Percentiles rank a stretch among this genome's conserved stretches.
phyloP scores from a whole-genome alignment of 2,797 vertebrate genomes.

The Sebastes miniatus region DNA sequence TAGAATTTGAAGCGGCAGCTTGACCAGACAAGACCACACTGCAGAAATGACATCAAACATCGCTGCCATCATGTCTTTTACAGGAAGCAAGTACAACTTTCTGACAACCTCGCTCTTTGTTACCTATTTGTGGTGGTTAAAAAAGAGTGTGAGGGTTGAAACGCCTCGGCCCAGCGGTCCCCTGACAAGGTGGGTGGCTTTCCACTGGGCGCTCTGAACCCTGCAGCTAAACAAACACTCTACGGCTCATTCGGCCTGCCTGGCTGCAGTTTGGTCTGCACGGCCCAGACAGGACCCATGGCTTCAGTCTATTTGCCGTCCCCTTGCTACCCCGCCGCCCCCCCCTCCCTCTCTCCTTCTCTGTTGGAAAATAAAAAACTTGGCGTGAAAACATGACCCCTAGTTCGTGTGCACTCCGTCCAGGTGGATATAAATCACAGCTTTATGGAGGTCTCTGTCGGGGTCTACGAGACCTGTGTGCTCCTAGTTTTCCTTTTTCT shows the following conservation, averaged over 20 bases:
- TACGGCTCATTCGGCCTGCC: slow-evolving; percentile 69
- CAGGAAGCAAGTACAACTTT: slow-evolving; percentile 46
- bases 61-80: slow-evolving; percentile 33
- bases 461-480: slow-evolving; percentile 63
- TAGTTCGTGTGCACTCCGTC: slow-evolving; percentile 65
- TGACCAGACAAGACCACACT: slow-evolving; percentile 47
- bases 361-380: slow-evolving; percentile 66
- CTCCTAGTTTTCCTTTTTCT: slow-evolving; percentile 73
- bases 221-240: slow-evolving; percentile 82
- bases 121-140: slow-evolving; percentile 30
- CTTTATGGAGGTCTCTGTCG: slow-evolving; percentile 70
- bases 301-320: slow-evolving; percentile 78
- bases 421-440: slow-evolving; percentile 82
- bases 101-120: slow-evolving; percentile 43
- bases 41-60: slow-evolving; percentile 48
- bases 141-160: slow-evolving; percentile 59
- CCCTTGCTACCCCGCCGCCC: slow-evolving; percentile 26
- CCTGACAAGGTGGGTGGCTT: slow-evolving; percentile 84
- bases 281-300: slow-evolving; percentile 63
- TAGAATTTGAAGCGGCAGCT: slow-evolving; percentile 24
- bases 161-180: slow-evolving; percentile 62
- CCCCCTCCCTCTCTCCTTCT: slow-evolving; percentile 21
- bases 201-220: slow-evolving; percentile 71
- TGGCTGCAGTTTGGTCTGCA: slow-evolving; percentile 63
- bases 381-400: slow-evolving; percentile 65